phyloP scores from a whole-genome alignment of 2,888 invertebrate genomes.

The Hartigia nigra region DNA sequence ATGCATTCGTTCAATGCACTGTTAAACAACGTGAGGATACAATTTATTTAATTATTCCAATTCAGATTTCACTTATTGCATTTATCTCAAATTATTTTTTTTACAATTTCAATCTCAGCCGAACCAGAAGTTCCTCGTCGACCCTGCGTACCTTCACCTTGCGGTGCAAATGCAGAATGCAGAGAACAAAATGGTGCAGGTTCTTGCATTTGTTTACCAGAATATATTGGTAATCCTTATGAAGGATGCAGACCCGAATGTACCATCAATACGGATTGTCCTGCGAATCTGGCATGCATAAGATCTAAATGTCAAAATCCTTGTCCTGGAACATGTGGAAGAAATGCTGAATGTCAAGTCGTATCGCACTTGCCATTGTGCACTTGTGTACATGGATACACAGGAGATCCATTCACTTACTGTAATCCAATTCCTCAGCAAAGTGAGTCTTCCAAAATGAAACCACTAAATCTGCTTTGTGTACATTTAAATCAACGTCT shows the following conservation, averaged over 20 bases:
- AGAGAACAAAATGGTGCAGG: constrained; percentile 77
- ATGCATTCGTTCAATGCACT: constrained; percentile 79
- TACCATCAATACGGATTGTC: constrained; percentile 65
- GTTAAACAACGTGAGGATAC: constrained; percentile 68
- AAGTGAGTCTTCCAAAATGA: background rate
- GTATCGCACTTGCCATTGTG: constrained; percentile 84
- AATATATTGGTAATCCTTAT: constrained; percentile 79
- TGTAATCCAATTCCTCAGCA: constrained; percentile 61
- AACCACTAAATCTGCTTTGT: background rate
- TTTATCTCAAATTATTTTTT: background rate
- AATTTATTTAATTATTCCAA: background rate
- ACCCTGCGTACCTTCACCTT: constrained; percentile 79
- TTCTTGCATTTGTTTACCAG: constrained; percentile 80
- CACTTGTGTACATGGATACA: constrained; percentile 73
- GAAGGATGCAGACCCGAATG: constrained; percentile 68
- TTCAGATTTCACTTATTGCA: background rate
- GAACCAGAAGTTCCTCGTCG: constrained; percentile 59
- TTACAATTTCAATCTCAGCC: constrained; percentile 17
- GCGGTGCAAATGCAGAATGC: constrained; percentile 82
- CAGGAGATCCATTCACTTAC: constrained; percentile 76
- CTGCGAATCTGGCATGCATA: constrained; percentile 66
- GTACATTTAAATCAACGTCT: background rate
- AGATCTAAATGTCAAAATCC: constrained; percentile 68
- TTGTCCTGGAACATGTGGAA: constrained; percentile 67
- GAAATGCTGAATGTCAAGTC: constrained; percentile 77